Evolutionary conservation across 2,113 vertebrate genomes (phyloP), one percentile per base, ranked within the genome.

Genomic region (Pleuronectes platessa): DNA sequence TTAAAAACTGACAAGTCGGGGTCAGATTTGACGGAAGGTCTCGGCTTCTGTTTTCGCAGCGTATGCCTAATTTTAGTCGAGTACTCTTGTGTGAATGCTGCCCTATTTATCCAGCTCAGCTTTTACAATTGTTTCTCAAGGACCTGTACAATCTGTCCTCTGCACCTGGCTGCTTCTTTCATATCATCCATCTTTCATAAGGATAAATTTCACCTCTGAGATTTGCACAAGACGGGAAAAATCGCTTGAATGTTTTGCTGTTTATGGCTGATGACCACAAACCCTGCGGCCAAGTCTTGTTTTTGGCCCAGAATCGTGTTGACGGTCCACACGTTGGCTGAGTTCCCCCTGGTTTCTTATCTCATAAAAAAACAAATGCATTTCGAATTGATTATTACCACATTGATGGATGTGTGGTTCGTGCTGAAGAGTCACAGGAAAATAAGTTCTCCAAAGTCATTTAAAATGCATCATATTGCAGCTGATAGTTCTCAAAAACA

Each of bases 331-430:
- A 54, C 26, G 42, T 63, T 81, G 69, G 74, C 83, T 37, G 45
- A 56, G 64, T 12, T 71, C 70, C 21, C 49, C 42, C 12, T 37
- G 70, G 61, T 67, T 71, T 27, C 64, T 74, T 64, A 65, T 79
- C 71, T 85, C 37, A 31, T 17, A 51, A 51, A 40, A 73, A 76
- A 79, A 81, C 60, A 61, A 61, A 80, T 72, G 54, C 14, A 51
- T 58, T 82, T 86, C 27, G 51, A 82, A 42, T 53, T 55, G 61
- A 31, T 68, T 54, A 21, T 62, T 20, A 31, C n/a, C 26, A 68
- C 5, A 1, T 35, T 31, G 24, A 24, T 24, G 4, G 5, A 45
- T 49, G 4, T 18, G 8, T 62, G 21, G 13, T 66, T 49, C 37
- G 58, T 35, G 49, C 9, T 62, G 0, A 3, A 61, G 80, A n/a